A percentile compares a stretch with the other conserved stretches of the same genome.
Evolutionary conservation across 2,888 invertebrate genomes (phyloP).

Genomic region (Chrysina gloriosa): DNA sequence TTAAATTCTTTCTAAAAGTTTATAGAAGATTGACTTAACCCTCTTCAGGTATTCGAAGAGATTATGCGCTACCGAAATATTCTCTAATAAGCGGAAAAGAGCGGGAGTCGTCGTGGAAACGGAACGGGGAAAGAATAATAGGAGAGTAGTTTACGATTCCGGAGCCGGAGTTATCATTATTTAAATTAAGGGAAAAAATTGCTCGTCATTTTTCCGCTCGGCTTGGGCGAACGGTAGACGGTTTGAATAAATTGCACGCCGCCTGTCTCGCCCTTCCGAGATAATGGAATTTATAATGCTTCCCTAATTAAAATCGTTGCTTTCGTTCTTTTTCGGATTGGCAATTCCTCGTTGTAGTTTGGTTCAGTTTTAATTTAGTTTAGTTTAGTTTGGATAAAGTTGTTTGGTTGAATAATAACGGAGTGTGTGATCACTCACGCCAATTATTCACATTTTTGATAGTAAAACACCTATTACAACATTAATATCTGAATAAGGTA

Average conservation of each 20-base stretch:
- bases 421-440: no score
- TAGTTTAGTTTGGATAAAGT: no score
- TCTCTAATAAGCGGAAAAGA: background rate
- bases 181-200: slow-evolving; percentile 30
- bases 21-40: no score
- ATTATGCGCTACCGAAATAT: no score
- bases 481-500: no score
- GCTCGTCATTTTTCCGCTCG: slow-evolving; percentile 24
- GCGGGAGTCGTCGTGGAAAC: background rate
- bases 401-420: no score
- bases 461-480: no score
- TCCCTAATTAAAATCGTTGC: background rate
- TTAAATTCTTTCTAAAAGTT: no score
- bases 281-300: slow-evolving; percentile 18
- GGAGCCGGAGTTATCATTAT: slow-evolving; percentile 25
- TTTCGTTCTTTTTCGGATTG: background rate
- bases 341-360: no score
- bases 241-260: background rate
- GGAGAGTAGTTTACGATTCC: slow-evolving; percentile 10
- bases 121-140: background rate
- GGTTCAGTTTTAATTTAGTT: no score
- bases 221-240: background rate
- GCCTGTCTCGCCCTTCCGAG: background rate
- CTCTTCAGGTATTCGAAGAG: no score
- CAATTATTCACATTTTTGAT: no score